Conservation (phyloP, 2,113 vertebrate species). For the Caranx melampygus region DNA sequence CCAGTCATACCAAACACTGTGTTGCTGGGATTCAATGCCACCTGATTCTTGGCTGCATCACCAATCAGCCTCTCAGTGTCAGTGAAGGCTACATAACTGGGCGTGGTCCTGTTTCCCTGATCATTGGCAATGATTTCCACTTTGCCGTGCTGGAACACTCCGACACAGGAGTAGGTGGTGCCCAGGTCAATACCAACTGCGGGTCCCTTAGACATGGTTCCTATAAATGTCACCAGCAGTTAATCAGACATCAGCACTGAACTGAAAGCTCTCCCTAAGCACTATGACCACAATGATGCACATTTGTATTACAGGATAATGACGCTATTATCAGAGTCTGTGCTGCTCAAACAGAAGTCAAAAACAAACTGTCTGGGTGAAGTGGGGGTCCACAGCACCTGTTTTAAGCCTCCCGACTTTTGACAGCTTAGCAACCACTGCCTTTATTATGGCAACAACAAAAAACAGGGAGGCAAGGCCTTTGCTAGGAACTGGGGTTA, state of each 20-base stretch:
- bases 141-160: constrained; percentile 95
- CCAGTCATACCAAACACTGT: constrained; percentile 80
- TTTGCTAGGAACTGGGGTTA: neutral
- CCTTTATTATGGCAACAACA: constrained; percentile 46
- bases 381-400: constrained; percentile 54
- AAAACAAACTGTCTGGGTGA: constrained; percentile 21
- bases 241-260: neutral
- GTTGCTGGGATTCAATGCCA: constrained; percentile 85
- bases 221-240: constrained; percentile 19
- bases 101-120: constrained; percentile 84
- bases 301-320: constrained; percentile 27
- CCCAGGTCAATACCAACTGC: constrained; percentile 94
- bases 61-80: constrained; percentile 82
- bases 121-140: constrained; percentile 97
- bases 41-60: constrained; percentile 84
- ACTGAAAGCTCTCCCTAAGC: neutral
- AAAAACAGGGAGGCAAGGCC: neutral
- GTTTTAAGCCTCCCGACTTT: constrained; percentile 46
- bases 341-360: constrained; percentile 31
- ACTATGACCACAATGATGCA: neutral
- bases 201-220: constrained; percentile 89
- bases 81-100: constrained; percentile 84
- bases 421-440: constrained; percentile 21
- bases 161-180: constrained; percentile 96
- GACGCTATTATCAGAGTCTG: constrained; percentile 49